A percentile compares a stretch with the other conserved stretches of the same genome.
Conservation (phyloP, 2,888 invertebrate genomes). For the Erebia palarica region DNA sequence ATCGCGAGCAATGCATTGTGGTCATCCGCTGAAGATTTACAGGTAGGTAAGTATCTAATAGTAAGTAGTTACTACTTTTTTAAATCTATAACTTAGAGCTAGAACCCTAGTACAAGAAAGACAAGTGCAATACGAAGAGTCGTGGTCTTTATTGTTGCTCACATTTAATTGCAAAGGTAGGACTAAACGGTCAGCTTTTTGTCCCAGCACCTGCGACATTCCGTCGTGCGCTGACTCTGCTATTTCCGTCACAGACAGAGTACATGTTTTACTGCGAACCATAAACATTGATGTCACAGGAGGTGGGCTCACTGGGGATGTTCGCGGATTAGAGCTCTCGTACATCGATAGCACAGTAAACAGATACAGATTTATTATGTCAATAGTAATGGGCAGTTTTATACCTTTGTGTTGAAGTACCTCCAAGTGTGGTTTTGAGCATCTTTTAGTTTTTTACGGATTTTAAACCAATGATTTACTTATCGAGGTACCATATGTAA, state of each 20-base stretch:
- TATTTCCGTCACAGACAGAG: constrained; percentile 57
- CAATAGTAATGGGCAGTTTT: no score
- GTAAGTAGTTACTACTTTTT: no score
- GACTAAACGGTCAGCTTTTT: constrained; percentile 37
- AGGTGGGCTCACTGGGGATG: constrained; percentile 6
- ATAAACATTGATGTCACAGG: constrained; percentile 59
- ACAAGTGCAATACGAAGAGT: constrained; percentile 28
- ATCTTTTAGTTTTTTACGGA: neutral
- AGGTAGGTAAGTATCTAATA: no score
- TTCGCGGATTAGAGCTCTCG: constrained; percentile 4
- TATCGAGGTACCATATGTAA: no score
- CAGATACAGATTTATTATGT: no score
- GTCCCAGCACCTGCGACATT: constrained; percentile 50
- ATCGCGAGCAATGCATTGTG: no score
- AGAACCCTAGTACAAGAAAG: neutral
- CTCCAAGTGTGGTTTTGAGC: neutral
- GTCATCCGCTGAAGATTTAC: no score
- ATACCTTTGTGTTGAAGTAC: no score
- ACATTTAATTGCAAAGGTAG: constrained; percentile 11
- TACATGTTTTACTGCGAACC: constrained; percentile 48
- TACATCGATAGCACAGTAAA: neutral
- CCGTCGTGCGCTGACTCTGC: constrained; percentile 58
- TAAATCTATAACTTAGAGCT: no score
- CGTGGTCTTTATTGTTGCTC: constrained; percentile 21
- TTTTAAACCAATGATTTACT: no score